phyloP scores from a whole-genome alignment of 1,140 invertebrate genomes.

The Platyscapa corneri region DNA sequence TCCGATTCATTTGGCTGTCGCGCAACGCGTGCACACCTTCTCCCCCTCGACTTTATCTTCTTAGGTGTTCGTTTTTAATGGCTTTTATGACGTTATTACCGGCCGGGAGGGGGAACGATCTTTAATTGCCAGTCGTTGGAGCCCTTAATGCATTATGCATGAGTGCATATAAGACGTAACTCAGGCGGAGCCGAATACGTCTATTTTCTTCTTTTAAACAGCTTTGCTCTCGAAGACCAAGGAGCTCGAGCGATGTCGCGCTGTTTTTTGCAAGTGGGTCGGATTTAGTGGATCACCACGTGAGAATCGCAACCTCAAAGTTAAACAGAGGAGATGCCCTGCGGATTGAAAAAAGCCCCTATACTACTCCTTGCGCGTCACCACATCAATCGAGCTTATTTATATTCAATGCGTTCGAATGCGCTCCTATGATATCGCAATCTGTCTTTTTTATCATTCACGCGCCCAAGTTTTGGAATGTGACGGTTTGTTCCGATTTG shows the following conservation, averaged over 20 bases:
- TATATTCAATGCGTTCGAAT: neutral
- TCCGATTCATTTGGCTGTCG: slow-evolving; percentile 10
- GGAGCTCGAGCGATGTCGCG: too few species aligned
- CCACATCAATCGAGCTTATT: neutral
- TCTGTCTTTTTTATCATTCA: neutral
- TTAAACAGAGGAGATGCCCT: neutral
- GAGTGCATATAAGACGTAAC: neutral
- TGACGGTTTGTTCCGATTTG: too few species aligned
- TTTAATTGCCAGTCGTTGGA: slow-evolving; percentile 13
- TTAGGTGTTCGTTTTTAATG: slow-evolving; percentile 37
- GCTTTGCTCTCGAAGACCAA: too few species aligned
- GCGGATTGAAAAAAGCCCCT: neutral
- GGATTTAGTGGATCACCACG: neutral
- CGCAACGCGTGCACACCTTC: neutral
- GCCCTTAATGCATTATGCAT: slow-evolving; percentile 36
- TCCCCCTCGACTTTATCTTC: neutral
- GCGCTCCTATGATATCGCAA: neutral
- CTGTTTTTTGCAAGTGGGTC: too few species aligned
- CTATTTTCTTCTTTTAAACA: too few species aligned
- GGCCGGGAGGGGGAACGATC: too few species aligned
- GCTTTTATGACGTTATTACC: slow-evolving; percentile 16
- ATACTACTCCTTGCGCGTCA: too few species aligned
- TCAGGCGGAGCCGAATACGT: neutral
- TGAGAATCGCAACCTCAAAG: neutral
- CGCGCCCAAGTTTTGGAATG: too few species aligned